Base-by-base conservation (phyloP, 1,140 invertebrate species). In the Pinna nobilis region DNA sequence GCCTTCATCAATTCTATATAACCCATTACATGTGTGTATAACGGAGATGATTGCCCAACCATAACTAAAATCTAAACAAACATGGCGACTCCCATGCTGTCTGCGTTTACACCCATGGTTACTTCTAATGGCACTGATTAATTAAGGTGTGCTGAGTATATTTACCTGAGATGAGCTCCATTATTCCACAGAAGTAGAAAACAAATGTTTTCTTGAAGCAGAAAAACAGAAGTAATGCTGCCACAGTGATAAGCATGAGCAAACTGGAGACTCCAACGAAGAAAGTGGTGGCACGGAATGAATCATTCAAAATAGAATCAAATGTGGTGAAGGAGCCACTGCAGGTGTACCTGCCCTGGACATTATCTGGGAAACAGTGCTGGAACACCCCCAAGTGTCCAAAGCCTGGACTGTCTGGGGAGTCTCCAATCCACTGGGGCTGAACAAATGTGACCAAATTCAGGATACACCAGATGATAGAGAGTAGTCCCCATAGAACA, bases 391-490 rank as follows among this genome's bases (percentile, higher is more conserved):
- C 96, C 83, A 98, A 94, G 88, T 96, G 95, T 30, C 96, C 96
- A 3, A 95, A 95, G 83, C 94, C 95, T 66, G 94, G 93, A 41
- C 94, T 94, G 53, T 94, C 92, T 63, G 93, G 83, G 0, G 91
- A 88, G 84, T 92, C 92, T 92, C 97, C 83, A 93, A 94, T 95
- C 92, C 97, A 99, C 90, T 99, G 97, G 7, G 97, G 97, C 68
- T 97, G 98, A 20, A 98, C 92, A 86, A 99, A 98, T 0, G 96
- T 94, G n/a, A 99, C 96, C 70, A 97, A 93, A 68, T 94, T 94
- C 80, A 99, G 97, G 79, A 99, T 98, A 65, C 96, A 95, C 89
- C 97, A 98, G 89, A 97, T 98, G 83, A 99, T 96, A 59, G 96
- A 91, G 86, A 99, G 97, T 78, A 98, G 94, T 20, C 94, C 97